A percentile compares a stretch with the other conserved stretches of the same genome.
Conservation (phyloP, 1,140 invertebrate species). For the Drosophila bipectinata region DNA sequence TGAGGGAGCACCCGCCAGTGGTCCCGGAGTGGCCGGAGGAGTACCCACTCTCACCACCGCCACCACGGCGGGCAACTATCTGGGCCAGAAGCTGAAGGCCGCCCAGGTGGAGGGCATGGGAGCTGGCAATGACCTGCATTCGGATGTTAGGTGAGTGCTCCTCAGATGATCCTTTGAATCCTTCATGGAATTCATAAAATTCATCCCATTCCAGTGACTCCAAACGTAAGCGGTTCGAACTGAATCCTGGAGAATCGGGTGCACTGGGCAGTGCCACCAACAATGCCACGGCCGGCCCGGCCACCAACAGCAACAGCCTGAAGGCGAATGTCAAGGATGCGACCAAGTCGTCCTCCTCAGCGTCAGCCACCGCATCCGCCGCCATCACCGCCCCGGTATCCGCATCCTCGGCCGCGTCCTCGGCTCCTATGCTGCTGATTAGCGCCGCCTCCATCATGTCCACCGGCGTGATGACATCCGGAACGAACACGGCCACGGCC, state of each 20-base stretch:
- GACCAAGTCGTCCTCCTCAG: conserved; percentile 17
- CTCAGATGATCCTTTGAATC: background rate
- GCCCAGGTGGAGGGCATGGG: conserved; percentile 77
- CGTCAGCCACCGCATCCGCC: conserved; percentile 33
- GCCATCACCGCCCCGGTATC: conserved; percentile 54
- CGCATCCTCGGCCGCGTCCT: conserved; percentile 36
- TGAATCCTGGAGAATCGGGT: conserved; percentile 25
- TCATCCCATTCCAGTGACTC: conserved; percentile 64
- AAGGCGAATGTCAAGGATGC: conserved; percentile 52
- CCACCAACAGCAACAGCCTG: conserved; percentile 22
- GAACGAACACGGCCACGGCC: conserved; percentile 37
- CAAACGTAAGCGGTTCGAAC: conserved; percentile 78
- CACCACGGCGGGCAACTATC: conserved; percentile 71
- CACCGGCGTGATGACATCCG: conserved; percentile 20
- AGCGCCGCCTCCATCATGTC: conserved; percentile 44
- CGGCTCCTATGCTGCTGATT: conserved; percentile 33
- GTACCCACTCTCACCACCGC: conserved; percentile 67
- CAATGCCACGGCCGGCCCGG: conserved; percentile 8
- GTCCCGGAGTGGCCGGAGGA: conserved; percentile 2
- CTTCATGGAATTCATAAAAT: background rate
- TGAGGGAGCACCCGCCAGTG: conserved; percentile 1
- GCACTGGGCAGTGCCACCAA: conserved; percentile 22
- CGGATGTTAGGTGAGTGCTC: conserved; percentile 75
- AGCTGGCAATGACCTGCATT: conserved; percentile 73
- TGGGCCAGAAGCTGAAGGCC: conserved; percentile 79